Percentiles rank a stretch among this genome's conserved stretches.
Evolutionary conservation across 2,797 vertebrate genomes (phyloP).

Genomic region (Pangasius macronema): DNA sequence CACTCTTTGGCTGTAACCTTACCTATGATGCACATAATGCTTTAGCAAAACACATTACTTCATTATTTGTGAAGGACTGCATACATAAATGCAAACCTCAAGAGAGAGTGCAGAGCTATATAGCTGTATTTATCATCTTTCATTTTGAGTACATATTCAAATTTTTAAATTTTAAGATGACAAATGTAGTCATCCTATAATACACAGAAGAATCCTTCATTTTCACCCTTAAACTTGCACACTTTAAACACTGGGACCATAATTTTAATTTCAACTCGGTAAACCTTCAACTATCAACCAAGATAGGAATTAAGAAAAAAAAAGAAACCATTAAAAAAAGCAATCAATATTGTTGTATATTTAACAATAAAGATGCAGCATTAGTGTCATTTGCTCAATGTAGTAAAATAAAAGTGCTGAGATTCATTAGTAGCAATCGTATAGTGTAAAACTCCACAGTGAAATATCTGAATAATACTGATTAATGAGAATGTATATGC

Average conservation of each 20-base stretch:
- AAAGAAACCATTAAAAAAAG: constrained; percentile 21
- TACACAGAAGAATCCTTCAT: constrained; percentile 26
- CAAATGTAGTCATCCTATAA: constrained; percentile 13
- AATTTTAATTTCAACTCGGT: constrained; percentile 32
- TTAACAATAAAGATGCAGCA: constrained; percentile 51
- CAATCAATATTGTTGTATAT: constrained; percentile 41
- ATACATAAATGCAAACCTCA: constrained; percentile 33
- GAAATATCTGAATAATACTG: constrained; percentile 68
- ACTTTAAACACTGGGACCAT: constrained; percentile 33
- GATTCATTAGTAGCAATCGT: constrained; percentile 62
- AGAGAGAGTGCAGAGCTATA: constrained; percentile 9
- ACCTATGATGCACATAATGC: constrained; percentile 19
- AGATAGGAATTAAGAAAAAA: constrained; percentile 40
- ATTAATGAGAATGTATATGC: constrained; percentile 61
- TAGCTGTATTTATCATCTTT: constrained; percentile 31
- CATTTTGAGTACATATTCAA: constrained; percentile 10
- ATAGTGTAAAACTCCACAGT: constrained; percentile 63
- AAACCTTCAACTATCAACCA: constrained; percentile 49
- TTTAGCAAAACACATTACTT: constrained; percentile 15
- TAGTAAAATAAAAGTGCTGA: constrained; percentile 75
- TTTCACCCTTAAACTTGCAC: constrained; percentile 26
- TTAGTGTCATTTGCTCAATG: constrained; percentile 66
- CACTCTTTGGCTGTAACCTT: constrained; percentile 40
- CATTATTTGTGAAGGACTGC: constrained; percentile 1
- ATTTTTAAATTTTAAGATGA: constrained; percentile 21